phyloP scores from a whole-genome alignment of 2,888 invertebrate genomes.

The Athrips mouffetella region DNA sequence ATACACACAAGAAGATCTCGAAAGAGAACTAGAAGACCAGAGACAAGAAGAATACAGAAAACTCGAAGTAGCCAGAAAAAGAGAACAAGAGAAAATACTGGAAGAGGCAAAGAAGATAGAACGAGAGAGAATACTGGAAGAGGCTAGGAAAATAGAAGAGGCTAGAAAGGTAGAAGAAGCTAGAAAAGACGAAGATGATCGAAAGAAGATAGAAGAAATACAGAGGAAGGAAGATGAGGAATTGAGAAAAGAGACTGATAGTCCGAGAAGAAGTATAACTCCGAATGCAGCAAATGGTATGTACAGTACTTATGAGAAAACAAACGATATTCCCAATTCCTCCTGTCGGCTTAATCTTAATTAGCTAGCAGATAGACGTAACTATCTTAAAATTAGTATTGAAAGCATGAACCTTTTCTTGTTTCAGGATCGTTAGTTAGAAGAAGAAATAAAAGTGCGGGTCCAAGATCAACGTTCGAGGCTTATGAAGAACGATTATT shows the following conservation, averaged over 20 bases:
- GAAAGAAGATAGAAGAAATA: conserved; percentile 35
- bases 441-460: conserved; percentile 83
- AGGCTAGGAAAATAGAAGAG: conserved; percentile 12
- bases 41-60: conserved; percentile 15
- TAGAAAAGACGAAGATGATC: conserved; percentile 11
- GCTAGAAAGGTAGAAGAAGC: conserved; percentile 12
- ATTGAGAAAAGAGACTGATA: conserved; percentile 61
- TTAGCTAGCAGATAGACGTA: too few relatives aligned
- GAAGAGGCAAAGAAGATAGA: conserved; percentile 16
- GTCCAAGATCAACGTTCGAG: conserved; percentile 85
- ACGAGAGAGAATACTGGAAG: too few relatives aligned
- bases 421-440: conserved; percentile 73
- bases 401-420: not conserved
- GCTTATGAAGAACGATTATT: conserved; percentile 92
- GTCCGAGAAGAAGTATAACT: conserved; percentile 66
- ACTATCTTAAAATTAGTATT: not conserved
- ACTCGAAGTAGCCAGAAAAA: conserved; percentile 14
- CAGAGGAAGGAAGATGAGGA: conserved; percentile 63
- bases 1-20: conserved; percentile 7
- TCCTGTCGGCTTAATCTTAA: too few relatives aligned
- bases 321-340: too few relatives aligned
- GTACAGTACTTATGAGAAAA: too few relatives aligned
- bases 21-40: conserved; percentile 9
- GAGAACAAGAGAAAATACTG: conserved; percentile 12
- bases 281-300: conserved; percentile 70